These are phyloP conservation scores for Stenichneumon culpator DNA, from an alignment of 2,888 invertebrate genomes.

Conservation along the genomic window DNA sequence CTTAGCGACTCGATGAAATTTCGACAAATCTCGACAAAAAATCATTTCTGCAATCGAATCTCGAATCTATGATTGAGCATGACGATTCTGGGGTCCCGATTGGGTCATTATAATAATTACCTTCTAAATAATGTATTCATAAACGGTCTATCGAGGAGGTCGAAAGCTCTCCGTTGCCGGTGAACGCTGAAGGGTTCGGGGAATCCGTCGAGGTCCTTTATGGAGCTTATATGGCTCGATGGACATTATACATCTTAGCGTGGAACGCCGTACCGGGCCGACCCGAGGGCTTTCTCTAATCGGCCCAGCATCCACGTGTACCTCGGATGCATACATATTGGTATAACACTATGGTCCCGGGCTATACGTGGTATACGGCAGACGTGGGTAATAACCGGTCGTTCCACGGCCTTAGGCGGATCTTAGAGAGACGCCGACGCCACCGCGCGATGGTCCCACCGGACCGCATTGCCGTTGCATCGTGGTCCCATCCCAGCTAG, in stretches of 20 bases:
- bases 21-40: too few species aligned
- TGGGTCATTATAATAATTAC: neutral
- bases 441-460: conserved; percentile 50
- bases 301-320: conserved; percentile 36
- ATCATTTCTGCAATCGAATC: neutral
- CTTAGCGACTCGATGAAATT: too few species aligned
- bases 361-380: conserved; percentile 44
- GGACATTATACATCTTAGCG: conserved; percentile 56
- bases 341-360: conserved; percentile 25
- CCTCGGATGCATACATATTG: conserved; percentile 43
- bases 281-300: conserved; percentile 58
- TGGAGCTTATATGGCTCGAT: conserved; percentile 59
- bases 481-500: conserved; percentile 44
- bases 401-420: conserved; percentile 59
- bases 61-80: neutral
- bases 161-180: neutral
- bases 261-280: conserved; percentile 44
- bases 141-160: neutral
- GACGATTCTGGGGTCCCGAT: neutral
- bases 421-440: conserved; percentile 56
- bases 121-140: neutral
- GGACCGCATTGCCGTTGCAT: conserved; percentile 57
- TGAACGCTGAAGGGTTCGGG: conserved; percentile 21
- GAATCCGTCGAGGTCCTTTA: conserved; percentile 49
- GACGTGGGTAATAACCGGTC: conserved; percentile 66